phyloP scores from a whole-genome alignment of 2,113 vertebrate genomes.

The Potamarius usumacintae region DNA sequence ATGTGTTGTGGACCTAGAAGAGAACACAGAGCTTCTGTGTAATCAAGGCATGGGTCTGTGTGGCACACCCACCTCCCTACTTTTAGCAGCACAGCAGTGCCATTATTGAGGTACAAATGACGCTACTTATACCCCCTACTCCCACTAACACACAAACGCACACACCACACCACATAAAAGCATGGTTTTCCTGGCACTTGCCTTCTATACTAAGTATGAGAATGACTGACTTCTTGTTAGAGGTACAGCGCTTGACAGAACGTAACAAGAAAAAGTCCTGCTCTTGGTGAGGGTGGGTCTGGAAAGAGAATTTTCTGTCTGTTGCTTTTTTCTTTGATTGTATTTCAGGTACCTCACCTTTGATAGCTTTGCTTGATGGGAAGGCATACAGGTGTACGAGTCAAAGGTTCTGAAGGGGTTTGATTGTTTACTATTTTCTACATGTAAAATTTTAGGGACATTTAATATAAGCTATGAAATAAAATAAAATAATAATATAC shows the following conservation, averaged over 20 bases:
- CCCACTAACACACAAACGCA: constrained; percentile 26
- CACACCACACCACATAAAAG: constrained; percentile 41
- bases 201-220: background rate
- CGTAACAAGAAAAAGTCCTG: constrained; percentile 3
- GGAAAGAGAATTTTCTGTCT: background rate
- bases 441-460: background rate
- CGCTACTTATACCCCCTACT: constrained; percentile 61
- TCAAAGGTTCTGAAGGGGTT: background rate
- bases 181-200: constrained; percentile 23
- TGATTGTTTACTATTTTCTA: background rate
- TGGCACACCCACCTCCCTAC: constrained; percentile 65
- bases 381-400: background rate
- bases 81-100: constrained; percentile 65
- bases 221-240: constrained; percentile 43
- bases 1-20: constrained; percentile 63
- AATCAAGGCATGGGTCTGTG: constrained; percentile 64
- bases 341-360: background rate
- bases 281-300: constrained; percentile 12
- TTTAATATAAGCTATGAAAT: background rate
- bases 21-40: constrained; percentile 75
- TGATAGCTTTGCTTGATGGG: background rate
- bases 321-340: constrained; percentile 1
- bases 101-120: constrained; percentile 70
- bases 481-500: background rate
- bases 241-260: constrained; percentile 24